Percentiles rank a stretch among this genome's conserved stretches.
These are phyloP conservation scores for Marisa cornuarietis DNA, from an alignment of 1,140 invertebrate species.

Conservation along the genomic window DNA sequence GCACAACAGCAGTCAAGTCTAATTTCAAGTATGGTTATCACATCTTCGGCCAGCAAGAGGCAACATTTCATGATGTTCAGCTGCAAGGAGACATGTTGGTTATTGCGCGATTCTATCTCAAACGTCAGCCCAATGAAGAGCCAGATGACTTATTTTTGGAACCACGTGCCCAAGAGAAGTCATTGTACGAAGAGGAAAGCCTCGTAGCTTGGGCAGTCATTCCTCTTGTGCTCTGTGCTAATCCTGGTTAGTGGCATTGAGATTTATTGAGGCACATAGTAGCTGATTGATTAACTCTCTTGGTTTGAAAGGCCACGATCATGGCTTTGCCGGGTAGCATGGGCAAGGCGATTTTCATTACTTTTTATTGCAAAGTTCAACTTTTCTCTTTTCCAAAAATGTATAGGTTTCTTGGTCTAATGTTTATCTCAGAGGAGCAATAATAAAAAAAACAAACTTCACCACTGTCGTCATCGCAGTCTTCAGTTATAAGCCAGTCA, in stretches of 20 bases:
- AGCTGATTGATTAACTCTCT: too few species aligned
- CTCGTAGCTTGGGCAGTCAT: constrained; percentile 60
- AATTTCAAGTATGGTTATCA: constrained; percentile 63
- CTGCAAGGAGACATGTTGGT: constrained; percentile 59
- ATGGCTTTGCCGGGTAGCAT: too few species aligned
- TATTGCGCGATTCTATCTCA: constrained; percentile 55
- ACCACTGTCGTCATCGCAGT: too few species aligned
- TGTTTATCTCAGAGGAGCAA: too few species aligned
- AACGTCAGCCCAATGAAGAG: constrained; percentile 36
- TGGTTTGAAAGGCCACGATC: too few species aligned
- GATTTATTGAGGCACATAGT: too few species aligned
- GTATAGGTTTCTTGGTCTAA: too few species aligned
- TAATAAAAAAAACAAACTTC: too few species aligned
- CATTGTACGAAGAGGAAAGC: constrained; percentile 54
- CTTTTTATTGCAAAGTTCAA: too few species aligned
- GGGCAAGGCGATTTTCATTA: too few species aligned
- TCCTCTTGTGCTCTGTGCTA: constrained; percentile 46
- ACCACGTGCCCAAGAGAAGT: constrained; percentile 33
- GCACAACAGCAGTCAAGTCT: constrained; percentile 59
- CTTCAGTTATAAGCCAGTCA: too few species aligned
- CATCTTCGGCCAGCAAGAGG: constrained; percentile 63
- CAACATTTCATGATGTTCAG: constrained; percentile 57
- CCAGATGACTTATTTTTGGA: constrained; percentile 35
- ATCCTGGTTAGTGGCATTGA: constrained; percentile 30
- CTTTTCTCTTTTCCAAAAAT: too few species aligned